Evolutionary conservation across 1,140 invertebrate genomes (phyloP).

Genomic region (Aphaenogaster floridana): DNA sequence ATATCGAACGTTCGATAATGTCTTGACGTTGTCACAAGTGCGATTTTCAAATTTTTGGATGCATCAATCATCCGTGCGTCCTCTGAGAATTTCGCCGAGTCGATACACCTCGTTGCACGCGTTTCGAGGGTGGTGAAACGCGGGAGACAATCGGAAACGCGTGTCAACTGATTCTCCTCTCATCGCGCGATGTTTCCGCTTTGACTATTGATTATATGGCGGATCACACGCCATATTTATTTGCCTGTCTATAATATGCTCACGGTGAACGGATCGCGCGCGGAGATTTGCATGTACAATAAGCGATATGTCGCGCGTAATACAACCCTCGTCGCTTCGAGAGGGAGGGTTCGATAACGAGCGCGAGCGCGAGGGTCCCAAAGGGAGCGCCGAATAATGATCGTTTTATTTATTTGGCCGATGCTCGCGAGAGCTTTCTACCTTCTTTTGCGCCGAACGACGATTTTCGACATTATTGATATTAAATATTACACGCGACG

Average conservation of each 20-base stretch:
- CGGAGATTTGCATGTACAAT: slow-evolving; percentile 73
- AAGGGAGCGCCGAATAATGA: slow-evolving; percentile 35
- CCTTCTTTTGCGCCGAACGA: slow-evolving; percentile 6
- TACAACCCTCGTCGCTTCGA: slow-evolving; percentile 12
- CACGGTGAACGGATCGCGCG: slow-evolving; percentile 43
- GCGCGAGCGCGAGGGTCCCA: background rate
- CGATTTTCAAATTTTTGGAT: background rate
- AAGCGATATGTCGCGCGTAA: slow-evolving; percentile 64
- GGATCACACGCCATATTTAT: slow-evolving; percentile 67
- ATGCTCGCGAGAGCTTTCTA: background rate
- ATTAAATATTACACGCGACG: slow-evolving; percentile 41
- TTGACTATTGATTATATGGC: slow-evolving; percentile 61
- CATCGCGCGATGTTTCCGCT: slow-evolving; percentile 29
- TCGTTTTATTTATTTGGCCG: slow-evolving; percentile 40
- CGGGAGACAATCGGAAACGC: background rate
- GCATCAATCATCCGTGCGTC: background rate
- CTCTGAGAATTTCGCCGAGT: background rate
- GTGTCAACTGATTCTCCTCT: background rate
- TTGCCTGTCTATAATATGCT: slow-evolving; percentile 68
- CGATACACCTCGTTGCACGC: background rate
- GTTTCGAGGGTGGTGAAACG: slow-evolving; percentile 1
- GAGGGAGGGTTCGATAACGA: background rate
- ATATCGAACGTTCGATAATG: background rate
- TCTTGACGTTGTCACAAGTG: background rate
- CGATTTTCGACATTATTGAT: slow-evolving; percentile 37